Evolutionary conservation across 2,888 invertebrate species (phyloP).

Genomic region (Lordiphosa fenestrarum): DNA sequence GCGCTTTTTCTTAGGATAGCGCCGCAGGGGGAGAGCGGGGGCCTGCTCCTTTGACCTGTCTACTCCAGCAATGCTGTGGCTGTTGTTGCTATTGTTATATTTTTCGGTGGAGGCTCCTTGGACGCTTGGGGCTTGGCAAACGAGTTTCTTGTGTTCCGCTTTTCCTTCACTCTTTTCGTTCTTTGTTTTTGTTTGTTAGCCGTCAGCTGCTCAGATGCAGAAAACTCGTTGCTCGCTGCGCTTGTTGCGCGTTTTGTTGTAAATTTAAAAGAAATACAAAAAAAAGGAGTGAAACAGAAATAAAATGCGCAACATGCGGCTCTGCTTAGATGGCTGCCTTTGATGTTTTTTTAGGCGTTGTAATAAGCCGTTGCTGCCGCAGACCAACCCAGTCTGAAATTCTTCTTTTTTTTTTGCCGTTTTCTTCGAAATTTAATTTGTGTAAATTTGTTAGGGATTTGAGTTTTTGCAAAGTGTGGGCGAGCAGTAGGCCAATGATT

Average conservation of each 20-base stretch:
- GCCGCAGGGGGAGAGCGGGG: neutral
- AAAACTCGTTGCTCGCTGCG: conserved; percentile 48
- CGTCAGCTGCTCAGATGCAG: conserved; percentile 65
- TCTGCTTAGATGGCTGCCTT: conserved; percentile 35
- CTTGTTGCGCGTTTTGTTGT: conserved; percentile 56
- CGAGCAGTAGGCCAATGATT: conserved; percentile 17
- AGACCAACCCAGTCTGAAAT: neutral
- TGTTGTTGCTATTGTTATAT: conserved; percentile 37
- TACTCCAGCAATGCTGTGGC: conserved; percentile 26
- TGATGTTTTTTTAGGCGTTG: conserved; percentile 36
- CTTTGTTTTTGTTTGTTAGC: conserved; percentile 18
- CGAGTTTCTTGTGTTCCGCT: conserved; percentile 67
- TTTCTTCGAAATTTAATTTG: conserved; percentile 14
- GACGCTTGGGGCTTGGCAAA: conserved; percentile 57
- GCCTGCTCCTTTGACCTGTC: conserved; percentile 70
- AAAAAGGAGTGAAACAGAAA: conserved; percentile 31
- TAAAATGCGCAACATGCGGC: conserved; percentile 17
- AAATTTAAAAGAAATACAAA: conserved; percentile 34
- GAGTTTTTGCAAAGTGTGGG: conserved; percentile 10
- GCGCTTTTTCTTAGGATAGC: conserved; percentile 18
- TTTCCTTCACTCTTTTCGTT: conserved; percentile 11
- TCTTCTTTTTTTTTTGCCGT: conserved; percentile 2
- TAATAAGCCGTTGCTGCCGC: conserved; percentile 20
- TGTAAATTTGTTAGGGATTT: conserved; percentile 7
- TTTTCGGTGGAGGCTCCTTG: conserved; percentile 29